phyloP scores from a whole-genome alignment of 1,140 invertebrate genomes.

The Zelostemma sp. region DNA sequence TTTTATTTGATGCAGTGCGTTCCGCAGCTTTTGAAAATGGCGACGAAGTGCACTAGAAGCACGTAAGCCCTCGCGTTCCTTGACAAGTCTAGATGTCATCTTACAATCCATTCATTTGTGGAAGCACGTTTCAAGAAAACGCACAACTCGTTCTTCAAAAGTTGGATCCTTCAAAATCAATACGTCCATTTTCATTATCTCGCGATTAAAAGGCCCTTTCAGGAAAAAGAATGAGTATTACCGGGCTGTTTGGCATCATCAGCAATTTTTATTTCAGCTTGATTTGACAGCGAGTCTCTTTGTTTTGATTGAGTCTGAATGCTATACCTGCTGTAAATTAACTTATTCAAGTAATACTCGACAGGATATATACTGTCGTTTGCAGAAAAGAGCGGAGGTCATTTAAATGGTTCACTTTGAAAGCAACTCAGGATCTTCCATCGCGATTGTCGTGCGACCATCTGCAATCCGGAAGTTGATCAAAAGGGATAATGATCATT shows the following conservation, averaged over 20 bases:
- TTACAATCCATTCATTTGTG: not conserved
- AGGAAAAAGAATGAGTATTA: conserved; percentile 49
- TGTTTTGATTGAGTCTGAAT: conserved; percentile 52
- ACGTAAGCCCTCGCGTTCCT: not conserved
- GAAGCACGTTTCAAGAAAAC: not conserved
- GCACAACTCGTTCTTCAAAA: not conserved
- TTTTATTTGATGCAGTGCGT: conserved; percentile 25
- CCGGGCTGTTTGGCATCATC: conserved; percentile 18
- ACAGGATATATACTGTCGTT: conserved; percentile 65
- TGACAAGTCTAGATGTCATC: no score
- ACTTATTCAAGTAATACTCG: conserved; percentile 61
- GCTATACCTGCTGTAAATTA: conserved; percentile 66
- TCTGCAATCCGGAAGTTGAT: conserved; percentile 46
- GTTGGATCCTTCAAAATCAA: not conserved
- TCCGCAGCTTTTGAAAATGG: conserved; percentile 47
- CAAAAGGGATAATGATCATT: conserved; percentile 37
- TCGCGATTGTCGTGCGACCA: conserved; percentile 30
- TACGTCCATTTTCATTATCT: not conserved
- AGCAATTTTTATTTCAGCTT: conserved; percentile 67
- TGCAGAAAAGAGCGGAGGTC: conserved; percentile 36
- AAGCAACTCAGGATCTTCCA: conserved; percentile 35
- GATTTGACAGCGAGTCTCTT: conserved; percentile 59
- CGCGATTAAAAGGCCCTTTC: not conserved
- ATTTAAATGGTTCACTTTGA: conserved; percentile 55
- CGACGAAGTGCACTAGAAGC: conserved; percentile 27